Base-by-base conservation (phyloP, 1,140 invertebrate genomes). In the Odontomachus brunneus region DNA sequence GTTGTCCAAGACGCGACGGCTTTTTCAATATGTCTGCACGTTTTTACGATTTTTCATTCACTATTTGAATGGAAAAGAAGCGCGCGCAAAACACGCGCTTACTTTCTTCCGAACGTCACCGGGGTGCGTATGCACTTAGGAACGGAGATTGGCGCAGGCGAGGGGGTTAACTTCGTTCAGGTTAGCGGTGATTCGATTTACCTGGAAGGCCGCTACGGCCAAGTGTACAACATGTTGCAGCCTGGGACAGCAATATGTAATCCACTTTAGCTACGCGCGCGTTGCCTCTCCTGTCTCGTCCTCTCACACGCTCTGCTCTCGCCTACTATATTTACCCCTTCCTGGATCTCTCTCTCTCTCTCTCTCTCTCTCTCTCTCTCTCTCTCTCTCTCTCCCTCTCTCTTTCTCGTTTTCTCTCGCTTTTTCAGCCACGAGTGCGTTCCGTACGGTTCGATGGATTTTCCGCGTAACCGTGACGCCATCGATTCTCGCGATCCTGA, bases 201-300 rank as follows among this genome's bases (percentile, higher is more conserved):
- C 84, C 84, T 86, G 84, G 82, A 67, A 86, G 88, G 87, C 81
- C 82, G 82, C 63, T 69, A 74, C 80, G 85, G 86, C 86, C 86
- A 87, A 87, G 86, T 87, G 87, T 88, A 89, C 82, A 83, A 85
- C 80, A 82, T 88, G 83, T 76, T 82, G 87, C 89, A 82, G 71
- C 76, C 86, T 87, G 81, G 87, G 89, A 86, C 87, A 89, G 89
- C 89, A 89, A 90, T 90, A 90, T 90, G 90, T 91, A 91, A 91
- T 91, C 90, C 90, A 91, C 89, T 91, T 87, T 87, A 87, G 75
- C 86, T 59, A 60, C 78, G 59, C 80, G 81, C 72, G 48, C 81
- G 59, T 66, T 53, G 48, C 38, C 66, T 78, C 72, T 81, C 48
- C 63, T 65, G 49, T 22, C 53, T 66, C 78, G 53, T 19, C 29